A percentile compares a stretch with the other conserved stretches of the same genome.
These are phyloP conservation scores for Nebria salina DNA, from an alignment of 2,888 invertebrate species.

Conservation along the genomic window DNA sequence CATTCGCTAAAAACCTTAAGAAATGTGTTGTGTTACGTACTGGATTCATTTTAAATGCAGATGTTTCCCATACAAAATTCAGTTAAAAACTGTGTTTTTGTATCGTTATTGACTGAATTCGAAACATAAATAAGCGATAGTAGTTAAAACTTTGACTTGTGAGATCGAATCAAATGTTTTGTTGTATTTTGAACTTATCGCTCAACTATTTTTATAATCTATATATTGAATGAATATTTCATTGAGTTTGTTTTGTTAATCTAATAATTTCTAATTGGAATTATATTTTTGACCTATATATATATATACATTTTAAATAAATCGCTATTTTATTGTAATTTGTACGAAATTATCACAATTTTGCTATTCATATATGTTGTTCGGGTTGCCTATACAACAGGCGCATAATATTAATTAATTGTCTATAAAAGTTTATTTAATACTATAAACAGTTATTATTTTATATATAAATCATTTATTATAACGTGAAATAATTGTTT, in stretches of 20 bases:
- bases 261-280: neutral
- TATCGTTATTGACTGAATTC: neutral
- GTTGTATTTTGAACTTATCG: neutral
- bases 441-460: too few relatives aligned
- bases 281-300: neutral
- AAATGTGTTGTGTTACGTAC: slow-evolving; percentile 16
- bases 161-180: neutral
- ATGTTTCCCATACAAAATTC: neutral
- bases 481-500: too few relatives aligned
- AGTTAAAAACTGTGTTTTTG: neutral
- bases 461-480: too few relatives aligned
- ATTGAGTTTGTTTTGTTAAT: neutral
- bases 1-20: slow-evolving; percentile 21
- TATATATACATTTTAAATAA: too few relatives aligned
- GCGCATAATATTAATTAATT: too few relatives aligned
- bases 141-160: neutral
- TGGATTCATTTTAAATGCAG: slow-evolving; percentile 17
- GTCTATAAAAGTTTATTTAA: too few relatives aligned
- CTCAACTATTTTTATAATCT: neutral
- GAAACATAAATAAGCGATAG: neutral
- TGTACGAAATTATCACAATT: too few relatives aligned
- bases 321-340: too few relatives aligned
- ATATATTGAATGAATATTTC: neutral
- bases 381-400: too few relatives aligned
- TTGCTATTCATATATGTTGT: too few relatives aligned